These are phyloP conservation scores for Spodoptera frugiperda DNA, from an alignment of 1,140 invertebrate species.

Conservation along the genomic window DNA sequence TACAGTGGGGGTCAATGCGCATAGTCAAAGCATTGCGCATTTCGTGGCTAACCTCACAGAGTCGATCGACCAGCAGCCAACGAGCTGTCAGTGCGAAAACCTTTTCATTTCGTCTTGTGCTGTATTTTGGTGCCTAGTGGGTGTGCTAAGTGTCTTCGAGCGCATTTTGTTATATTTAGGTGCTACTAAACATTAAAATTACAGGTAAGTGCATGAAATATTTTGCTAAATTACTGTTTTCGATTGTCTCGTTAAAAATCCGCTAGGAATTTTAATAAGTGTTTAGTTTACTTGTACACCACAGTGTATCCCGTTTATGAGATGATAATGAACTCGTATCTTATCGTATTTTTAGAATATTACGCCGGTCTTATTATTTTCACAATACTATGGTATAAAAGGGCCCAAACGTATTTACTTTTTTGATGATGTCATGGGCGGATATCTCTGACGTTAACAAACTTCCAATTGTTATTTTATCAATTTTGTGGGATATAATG, in stretches of 20 bases:
- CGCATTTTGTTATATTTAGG: slow-evolving; percentile 67
- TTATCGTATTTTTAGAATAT: slow-evolving; percentile 20
- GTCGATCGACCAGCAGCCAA: slow-evolving; percentile 74
- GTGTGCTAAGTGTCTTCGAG: slow-evolving; percentile 72
- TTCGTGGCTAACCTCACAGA: slow-evolving; percentile 80
- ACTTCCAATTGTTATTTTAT: slow-evolving; percentile 32
- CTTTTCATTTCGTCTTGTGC: slow-evolving; percentile 74
- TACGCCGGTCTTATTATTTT: slow-evolving; percentile 22
- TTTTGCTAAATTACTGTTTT: not conserved
- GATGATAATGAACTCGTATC: slow-evolving; percentile 30
- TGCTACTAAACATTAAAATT: slow-evolving; percentile 63
- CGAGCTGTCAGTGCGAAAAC: slow-evolving; percentile 73
- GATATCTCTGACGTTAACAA: slow-evolving; percentile 49
- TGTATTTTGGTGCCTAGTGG: slow-evolving; percentile 81
- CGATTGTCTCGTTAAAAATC: not conserved
- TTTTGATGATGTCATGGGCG: slow-evolving; percentile 57
- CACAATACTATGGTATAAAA: not conserved
- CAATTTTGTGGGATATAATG: slow-evolving; percentile 1
- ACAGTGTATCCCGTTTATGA: not conserved
- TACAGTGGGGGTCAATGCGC: slow-evolving; percentile 77
- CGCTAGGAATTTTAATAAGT: not conserved
- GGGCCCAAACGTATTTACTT: slow-evolving; percentile 12
- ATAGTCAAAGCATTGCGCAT: slow-evolving; percentile 86
- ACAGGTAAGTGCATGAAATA: slow-evolving; percentile 70
- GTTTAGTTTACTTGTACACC: slow-evolving; percentile 7